Percentiles rank a stretch among this genome's conserved stretches.
Evolutionary conservation across 1,140 invertebrate species (phyloP).

Genomic region (Sogatella furcifera): DNA sequence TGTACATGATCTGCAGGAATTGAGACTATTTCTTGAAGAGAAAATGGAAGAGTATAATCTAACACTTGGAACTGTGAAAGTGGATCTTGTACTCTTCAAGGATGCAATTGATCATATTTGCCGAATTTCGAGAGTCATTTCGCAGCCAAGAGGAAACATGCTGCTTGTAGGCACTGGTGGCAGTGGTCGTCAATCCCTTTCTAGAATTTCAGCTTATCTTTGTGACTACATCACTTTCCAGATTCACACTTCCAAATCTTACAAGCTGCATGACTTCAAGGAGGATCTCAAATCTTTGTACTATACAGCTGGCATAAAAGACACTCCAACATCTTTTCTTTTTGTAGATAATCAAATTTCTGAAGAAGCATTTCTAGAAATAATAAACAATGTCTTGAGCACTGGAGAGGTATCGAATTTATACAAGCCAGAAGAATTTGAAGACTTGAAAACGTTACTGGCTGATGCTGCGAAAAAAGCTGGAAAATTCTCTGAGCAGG

Average conservation of each 20-base stretch:
- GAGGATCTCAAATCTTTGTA: slow-evolving; percentile 75
- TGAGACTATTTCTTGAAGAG: slow-evolving; percentile 50
- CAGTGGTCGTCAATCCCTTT: slow-evolving; percentile 71
- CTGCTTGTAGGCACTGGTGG: slow-evolving; percentile 75
- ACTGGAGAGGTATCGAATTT: slow-evolving; percentile 75
- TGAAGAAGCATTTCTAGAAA: slow-evolving; percentile 73
- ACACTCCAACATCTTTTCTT: slow-evolving; percentile 63
- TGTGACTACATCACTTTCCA: slow-evolving; percentile 65
- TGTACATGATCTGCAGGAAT: slow-evolving; percentile 44
- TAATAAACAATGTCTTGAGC: slow-evolving; percentile 77
- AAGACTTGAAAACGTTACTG: slow-evolving; percentile 51
- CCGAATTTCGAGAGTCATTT: slow-evolving; percentile 67
- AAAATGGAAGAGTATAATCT: slow-evolving; percentile 71
- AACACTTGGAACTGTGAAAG: slow-evolving; percentile 55
- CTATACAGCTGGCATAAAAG: slow-evolving; percentile 54
- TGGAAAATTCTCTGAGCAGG: slow-evolving; percentile 48
- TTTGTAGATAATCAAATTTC: slow-evolving; percentile 68
- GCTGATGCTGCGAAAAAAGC: slow-evolving; percentile 50
- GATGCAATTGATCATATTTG: slow-evolving; percentile 77
- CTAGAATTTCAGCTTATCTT: slow-evolving; percentile 63
- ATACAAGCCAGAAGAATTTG: slow-evolving; percentile 73
- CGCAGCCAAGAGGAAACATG: slow-evolving; percentile 71
- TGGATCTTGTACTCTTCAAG: slow-evolving; percentile 71
- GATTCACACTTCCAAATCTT: slow-evolving; percentile 66
- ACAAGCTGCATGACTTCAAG: slow-evolving; percentile 61